These are phyloP conservation scores for Palythoa grandis DNA, from an alignment of 92 coral and sea anemone species.

Conservation along the genomic window DNA sequence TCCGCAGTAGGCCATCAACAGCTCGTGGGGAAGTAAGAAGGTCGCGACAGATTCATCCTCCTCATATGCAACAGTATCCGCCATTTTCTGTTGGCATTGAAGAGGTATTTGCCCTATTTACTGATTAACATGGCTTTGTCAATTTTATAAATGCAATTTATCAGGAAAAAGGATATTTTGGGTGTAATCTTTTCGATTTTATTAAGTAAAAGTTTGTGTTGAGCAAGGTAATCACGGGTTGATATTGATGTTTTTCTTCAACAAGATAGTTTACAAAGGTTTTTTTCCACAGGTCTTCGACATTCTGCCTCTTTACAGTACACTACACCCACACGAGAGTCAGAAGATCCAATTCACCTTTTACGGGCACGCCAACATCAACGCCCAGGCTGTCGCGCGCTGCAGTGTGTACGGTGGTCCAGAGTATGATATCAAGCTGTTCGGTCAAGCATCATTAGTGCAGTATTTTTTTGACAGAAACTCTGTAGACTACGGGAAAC, in stretches of 20 bases:
- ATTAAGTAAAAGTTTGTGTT: not conserved
- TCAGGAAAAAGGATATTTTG: too few species aligned
- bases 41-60: conserved; percentile 30
- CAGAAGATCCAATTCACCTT: conserved; percentile 96
- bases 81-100: conserved; percentile 85
- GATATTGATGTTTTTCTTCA: not conserved
- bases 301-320: conserved; percentile 94
- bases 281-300: conserved; percentile 82
- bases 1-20: conserved; percentile 58
- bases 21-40: conserved; percentile 35
- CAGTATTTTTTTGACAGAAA: conserved; percentile 90
- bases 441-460: conserved; percentile 95
- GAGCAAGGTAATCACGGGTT: not conserved
- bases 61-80: conserved; percentile 60
- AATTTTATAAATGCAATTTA: too few species aligned
- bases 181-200: too few species aligned
- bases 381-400: conserved; percentile 91
- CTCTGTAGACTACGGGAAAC: conserved; percentile 88
- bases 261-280: not conserved
- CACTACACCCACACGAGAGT: conserved; percentile 90
- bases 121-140: too few species aligned
- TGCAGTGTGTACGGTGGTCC: conserved; percentile 97
- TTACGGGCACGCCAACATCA: conserved; percentile 95
- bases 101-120: conserved; percentile 62
- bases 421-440: conserved; percentile 81